Evolutionary conservation across 2,797 vertebrate genomes (phyloP).

Genomic region (Selene dorsalis): DNA sequence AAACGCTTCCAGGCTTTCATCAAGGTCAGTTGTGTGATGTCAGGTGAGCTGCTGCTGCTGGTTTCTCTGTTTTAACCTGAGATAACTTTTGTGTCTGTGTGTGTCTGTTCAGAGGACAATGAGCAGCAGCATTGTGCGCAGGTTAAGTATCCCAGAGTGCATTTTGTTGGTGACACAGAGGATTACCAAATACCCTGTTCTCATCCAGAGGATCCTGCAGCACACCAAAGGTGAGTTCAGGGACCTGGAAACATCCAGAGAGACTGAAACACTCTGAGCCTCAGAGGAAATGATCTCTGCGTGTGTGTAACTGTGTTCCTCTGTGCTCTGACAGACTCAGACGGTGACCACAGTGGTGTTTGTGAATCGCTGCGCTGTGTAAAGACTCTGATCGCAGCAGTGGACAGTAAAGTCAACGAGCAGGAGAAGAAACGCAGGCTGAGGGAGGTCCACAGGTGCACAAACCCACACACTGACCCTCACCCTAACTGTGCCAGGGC

Average conservation of each 20-base stretch:
- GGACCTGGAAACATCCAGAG: no score
- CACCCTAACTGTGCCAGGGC: background rate
- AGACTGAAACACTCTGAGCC: no score
- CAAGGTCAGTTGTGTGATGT: conserved; percentile 81
- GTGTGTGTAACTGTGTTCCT: background rate
- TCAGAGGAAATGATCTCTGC: no score
- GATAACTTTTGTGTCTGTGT: background rate
- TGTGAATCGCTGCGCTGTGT: conserved; percentile 86
- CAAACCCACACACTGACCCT: no score
- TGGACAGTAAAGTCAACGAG: conserved; percentile 91
- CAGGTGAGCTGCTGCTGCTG: background rate
- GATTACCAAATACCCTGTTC: conserved; percentile 94
- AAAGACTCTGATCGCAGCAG: conserved; percentile 90
- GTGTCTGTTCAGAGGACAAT: conserved; percentile 88
- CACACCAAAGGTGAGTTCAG: conserved; percentile 88
- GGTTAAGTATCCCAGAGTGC: conserved; percentile 93
- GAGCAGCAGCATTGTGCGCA: conserved; percentile 90
- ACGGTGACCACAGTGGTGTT: conserved; percentile 86
- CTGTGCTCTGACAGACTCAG: conserved; percentile 81
- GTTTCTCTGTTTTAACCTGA: background rate
- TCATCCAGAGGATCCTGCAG: conserved; percentile 91
- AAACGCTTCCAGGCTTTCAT: conserved; percentile 94
- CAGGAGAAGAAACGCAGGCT: conserved; percentile 92
- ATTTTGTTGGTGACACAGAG: conserved; percentile 93
- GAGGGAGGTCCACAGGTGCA: conserved; percentile 86